Evolutionary conservation across 1,140 invertebrate genomes (phyloP).

Genomic region (Melanaphis sacchari): DNA sequence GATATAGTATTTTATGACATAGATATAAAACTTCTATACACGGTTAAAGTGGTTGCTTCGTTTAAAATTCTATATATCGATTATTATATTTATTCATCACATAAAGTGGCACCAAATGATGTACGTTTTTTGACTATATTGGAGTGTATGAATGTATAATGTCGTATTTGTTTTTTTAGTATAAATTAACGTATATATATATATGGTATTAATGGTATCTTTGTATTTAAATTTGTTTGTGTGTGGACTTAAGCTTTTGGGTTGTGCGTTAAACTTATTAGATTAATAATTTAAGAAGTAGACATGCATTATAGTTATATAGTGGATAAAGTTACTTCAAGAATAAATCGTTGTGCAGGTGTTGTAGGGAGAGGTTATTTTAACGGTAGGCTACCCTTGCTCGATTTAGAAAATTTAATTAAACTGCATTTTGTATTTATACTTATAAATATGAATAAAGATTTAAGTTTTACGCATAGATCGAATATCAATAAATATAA

Average conservation of each 20-base stretch:
- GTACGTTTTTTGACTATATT: background rate
- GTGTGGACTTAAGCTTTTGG: background rate
- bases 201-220: too few relatives aligned
- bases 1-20: background rate
- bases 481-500: too few relatives aligned
- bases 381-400: background rate
- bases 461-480: too few relatives aligned
- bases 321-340: too few relatives aligned
- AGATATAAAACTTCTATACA: background rate
- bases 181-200: background rate
- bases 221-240: background rate
- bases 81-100: background rate
- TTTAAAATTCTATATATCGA: background rate
- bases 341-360: too few relatives aligned
- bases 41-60: background rate
- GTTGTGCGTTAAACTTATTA: background rate
- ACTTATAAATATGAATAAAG: too few relatives aligned
- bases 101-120: background rate
- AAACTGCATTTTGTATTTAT: too few relatives aligned
- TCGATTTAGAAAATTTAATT: too few relatives aligned
- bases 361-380: background rate
- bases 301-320: background rate
- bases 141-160: background rate
- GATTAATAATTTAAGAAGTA: too few relatives aligned
- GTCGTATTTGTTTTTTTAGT: background rate